These are phyloP conservation scores for Acrossocheilus fasciatus DNA, from an alignment of 2,797 vertebrate species.

Conservation along the genomic window DNA sequence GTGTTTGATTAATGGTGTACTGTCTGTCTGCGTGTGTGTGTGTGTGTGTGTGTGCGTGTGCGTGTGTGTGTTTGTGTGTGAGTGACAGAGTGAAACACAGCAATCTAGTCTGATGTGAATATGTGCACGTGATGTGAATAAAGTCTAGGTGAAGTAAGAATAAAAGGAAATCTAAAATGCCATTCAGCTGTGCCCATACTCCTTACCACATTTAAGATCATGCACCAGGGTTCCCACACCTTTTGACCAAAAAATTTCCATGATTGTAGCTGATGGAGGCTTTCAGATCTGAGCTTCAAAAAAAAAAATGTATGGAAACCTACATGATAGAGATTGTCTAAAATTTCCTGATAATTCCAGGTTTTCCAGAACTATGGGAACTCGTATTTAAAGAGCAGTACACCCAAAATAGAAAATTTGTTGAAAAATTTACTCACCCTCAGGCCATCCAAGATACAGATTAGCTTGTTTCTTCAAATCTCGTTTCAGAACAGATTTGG, in stretches of 20 bases:
- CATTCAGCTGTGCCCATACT: background rate
- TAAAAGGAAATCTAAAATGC: background rate
- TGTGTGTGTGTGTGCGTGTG: background rate
- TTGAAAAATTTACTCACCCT: background rate
- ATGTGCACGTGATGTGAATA: background rate
- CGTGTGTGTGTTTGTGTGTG: background rate
- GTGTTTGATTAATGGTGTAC: conserved; percentile 15
- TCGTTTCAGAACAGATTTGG: too few relatives aligned
- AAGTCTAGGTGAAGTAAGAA: background rate
- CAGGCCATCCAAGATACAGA: too few relatives aligned
- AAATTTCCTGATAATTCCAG: background rate
- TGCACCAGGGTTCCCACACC: background rate
- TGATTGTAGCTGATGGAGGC: background rate
- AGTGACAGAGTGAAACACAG: background rate
- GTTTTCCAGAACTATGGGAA: background rate
- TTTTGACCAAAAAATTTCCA: background rate
- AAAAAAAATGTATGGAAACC: background rate
- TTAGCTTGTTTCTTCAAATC: too few relatives aligned
- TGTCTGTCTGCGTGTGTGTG: background rate
- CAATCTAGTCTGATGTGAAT: conserved; percentile 15
- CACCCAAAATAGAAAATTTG: background rate
- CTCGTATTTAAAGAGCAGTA: background rate
- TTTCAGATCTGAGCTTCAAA: background rate
- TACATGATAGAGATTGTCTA: background rate
- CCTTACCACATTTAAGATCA: background rate